Evolutionary conservation across 1,140 invertebrate species (phyloP).

Genomic region (Cardiocondyla obscurior): DNA sequence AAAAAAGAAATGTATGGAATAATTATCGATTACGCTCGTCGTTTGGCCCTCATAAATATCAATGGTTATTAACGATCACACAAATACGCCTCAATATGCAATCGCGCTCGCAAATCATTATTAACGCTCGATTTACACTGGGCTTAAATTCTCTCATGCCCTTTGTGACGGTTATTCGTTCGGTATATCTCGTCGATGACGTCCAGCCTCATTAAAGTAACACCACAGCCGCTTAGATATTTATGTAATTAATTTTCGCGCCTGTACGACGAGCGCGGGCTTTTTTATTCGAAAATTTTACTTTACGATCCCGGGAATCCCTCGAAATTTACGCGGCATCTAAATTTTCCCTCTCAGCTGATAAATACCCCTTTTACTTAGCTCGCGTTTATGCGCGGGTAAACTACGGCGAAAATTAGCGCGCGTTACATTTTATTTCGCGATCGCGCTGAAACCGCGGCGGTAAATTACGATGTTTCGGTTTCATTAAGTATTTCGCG

Average conservation of each 20-base stretch:
- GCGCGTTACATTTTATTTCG: not conserved
- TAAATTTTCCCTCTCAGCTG: not conserved
- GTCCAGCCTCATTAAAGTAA: not conserved
- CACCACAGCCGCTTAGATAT: not conserved
- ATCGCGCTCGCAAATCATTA: not conserved
- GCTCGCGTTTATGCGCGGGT: not conserved
- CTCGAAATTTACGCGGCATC: no score
- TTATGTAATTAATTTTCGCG: conserved; percentile 12
- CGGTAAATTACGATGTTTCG: not conserved
- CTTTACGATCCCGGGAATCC: no score
- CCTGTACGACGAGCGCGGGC: not conserved
- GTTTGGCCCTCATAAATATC: not conserved
- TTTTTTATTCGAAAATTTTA: no score
- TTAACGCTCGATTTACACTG: conserved; percentile 16
- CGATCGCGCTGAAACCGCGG: not conserved
- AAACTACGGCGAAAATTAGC: not conserved
- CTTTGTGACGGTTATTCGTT: not conserved
- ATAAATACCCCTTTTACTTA: not conserved
- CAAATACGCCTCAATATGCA: no score
- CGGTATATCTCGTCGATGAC: not conserved
- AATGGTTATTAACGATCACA: no score
- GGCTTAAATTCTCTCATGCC: not conserved
- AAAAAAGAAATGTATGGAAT: not conserved
- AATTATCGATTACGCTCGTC: not conserved
- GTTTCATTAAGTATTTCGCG: not conserved